phyloP scores from a whole-genome alignment of 1,140 invertebrate genomes.

The Bacillus rossius region DNA sequence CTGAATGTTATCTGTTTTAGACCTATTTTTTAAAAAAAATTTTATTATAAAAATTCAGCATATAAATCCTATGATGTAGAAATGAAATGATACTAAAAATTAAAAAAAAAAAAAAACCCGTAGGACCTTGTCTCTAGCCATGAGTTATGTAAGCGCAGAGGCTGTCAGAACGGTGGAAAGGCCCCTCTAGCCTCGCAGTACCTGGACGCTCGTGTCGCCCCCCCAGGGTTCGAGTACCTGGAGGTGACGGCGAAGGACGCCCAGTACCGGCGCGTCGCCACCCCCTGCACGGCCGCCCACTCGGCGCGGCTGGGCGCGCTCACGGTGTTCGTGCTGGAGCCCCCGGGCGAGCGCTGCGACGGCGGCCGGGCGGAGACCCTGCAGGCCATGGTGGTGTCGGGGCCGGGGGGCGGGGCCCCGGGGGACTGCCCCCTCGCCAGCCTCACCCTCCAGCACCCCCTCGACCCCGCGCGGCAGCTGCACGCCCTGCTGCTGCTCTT shows the following conservation, averaged over 20 bases:
- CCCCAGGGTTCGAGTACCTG: conserved; percentile 44
- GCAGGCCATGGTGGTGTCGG: conserved; percentile 51
- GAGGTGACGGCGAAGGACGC: conserved; percentile 48
- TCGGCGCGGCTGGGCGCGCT: conserved; percentile 41
- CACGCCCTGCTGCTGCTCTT: conserved; percentile 52
- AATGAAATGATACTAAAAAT: too few relatives aligned
- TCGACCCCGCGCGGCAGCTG: conserved; percentile 40
- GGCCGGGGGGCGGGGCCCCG: conserved; percentile 39
- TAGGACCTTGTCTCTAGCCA: too few relatives aligned
- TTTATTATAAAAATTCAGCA: too few relatives aligned
- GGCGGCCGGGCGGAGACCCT: conserved; percentile 34
- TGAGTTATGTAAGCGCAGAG: too few relatives aligned
- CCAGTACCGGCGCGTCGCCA: conserved; percentile 41
- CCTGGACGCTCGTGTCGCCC: too few relatives aligned
- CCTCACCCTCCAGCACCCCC: conserved; percentile 50
- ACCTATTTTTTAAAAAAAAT: too few relatives aligned
- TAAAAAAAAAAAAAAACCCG: too few relatives aligned
- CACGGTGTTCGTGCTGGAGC: conserved; percentile 47
- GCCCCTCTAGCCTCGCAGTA: too few relatives aligned
- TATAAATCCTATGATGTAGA: too few relatives aligned
- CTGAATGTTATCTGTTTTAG: too few relatives aligned
- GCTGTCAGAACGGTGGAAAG: too few relatives aligned
- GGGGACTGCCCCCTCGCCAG: conserved; percentile 26
- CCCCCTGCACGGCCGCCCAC: conserved; percentile 40
- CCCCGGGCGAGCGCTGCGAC: conserved; percentile 12